Conservation (phyloP, 2,888 invertebrate species). For the Drosophila subsilvestris region DNA sequence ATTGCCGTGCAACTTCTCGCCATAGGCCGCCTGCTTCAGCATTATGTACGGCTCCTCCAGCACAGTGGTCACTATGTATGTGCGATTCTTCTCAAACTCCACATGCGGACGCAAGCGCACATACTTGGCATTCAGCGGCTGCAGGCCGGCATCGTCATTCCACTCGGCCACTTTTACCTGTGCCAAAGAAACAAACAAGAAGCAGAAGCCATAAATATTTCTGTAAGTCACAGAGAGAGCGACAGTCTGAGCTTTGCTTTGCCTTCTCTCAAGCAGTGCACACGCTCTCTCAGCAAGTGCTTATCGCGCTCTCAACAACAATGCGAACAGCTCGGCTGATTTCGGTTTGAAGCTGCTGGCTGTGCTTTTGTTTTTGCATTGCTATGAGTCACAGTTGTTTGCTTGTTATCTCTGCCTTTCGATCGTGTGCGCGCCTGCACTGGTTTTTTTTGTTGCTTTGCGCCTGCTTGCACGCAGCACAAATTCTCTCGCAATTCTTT, state of each 20-base stretch:
- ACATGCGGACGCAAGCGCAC: slow-evolving; percentile 89
- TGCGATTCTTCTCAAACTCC: slow-evolving; percentile 91
- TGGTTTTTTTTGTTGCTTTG: no score
- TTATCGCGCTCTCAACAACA: no score
- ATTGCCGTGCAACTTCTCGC: slow-evolving; percentile 88
- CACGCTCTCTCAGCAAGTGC: no score
- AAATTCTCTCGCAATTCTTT: no score
- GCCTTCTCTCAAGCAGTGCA: no score
- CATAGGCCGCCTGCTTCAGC: slow-evolving; percentile 88
- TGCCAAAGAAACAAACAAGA: background rate
- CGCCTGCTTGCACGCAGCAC: background rate
- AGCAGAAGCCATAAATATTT: background rate
- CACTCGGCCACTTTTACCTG: slow-evolving; percentile 94
- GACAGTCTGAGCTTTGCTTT: no score
- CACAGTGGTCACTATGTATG: slow-evolving; percentile 94
- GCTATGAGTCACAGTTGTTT: no score
- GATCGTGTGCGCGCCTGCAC: background rate
- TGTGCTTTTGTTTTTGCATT: no score
- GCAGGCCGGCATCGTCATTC: slow-evolving; percentile 92
- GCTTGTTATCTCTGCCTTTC: background rate
- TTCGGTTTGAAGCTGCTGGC: no score
- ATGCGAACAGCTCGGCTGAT: no score
- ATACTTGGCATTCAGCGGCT: slow-evolving; percentile 90
- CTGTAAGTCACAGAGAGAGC: no score
- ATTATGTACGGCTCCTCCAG: slow-evolving; percentile 95